Evolutionary conservation across 1,140 invertebrate species (phyloP), one percentile per base, ranked within the genome.

Genomic region (Neodiprion fabricii): DNA sequence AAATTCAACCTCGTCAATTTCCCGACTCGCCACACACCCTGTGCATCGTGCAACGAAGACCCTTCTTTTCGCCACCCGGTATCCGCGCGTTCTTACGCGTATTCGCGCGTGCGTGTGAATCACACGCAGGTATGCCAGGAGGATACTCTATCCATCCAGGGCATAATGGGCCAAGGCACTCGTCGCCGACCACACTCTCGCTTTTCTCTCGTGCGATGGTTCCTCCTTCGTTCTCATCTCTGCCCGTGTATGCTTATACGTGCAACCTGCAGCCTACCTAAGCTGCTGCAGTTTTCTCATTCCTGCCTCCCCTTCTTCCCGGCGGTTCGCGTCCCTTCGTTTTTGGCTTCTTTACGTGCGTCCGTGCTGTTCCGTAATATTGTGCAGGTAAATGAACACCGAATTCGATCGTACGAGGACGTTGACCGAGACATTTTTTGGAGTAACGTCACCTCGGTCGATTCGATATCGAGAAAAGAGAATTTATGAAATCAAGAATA

Each of bases 71-170:
- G 12, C 61, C 61, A 3, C 17, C 17, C 61, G 12, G 12, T 65
- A 17, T 21, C 17, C 61, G 7, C 61, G 12, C 4, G 12, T 65
- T 65, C 61, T 14, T 69, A 11, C n/a, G 0, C 14, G 21, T 69
- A 14, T 69, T 5, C 67, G 21, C 7, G 67, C 9, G 23, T 17
- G 40, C 11, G 67, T 47, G 67, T 47, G 67, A 7, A 11, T 69
- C n/a, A 61, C 11, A 17, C 53, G 9, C 5, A 17, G 28, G 28
- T 40, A 40, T 40, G 28, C 28, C 28, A 40, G 28, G 28, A 40
- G 53, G 53, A 61, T 61, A 61, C 53, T 61, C 53, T 61, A 14
- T 61, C 53, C 53, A 61, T 61, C 53, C 53, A 61, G 28, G 28
- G 28, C 53, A 61, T 61, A 61, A 61, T 61, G 53, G 53, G 0